Base-by-base conservation (phyloP, 2,888 invertebrate species). In the Lasioglossum villosulum region DNA sequence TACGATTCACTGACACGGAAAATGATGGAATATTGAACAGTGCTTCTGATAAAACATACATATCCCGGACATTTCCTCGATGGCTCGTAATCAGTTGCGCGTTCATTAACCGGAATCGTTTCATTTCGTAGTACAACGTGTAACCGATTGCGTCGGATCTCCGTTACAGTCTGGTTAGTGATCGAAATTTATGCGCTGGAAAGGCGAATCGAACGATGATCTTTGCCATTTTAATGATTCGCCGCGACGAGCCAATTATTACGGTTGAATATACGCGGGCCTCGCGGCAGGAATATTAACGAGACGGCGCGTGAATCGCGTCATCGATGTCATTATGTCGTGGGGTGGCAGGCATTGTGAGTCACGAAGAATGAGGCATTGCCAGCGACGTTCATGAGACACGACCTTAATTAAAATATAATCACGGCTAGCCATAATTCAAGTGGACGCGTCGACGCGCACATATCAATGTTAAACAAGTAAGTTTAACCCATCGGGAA, bases 381-480 rank as follows among this genome's bases (percentile, higher is more conserved):
- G 48, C 68, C 63, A 48, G 56, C 68, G 83, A 73, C 77, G 77
- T 83, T 84, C 48, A 84, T 59, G 83, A 77, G 77, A 77, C 83
- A 23, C 59, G 56, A n/a, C 37, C 45, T 83, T 74, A 68, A 84
- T 84, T 77, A 83, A 77, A 83, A 59, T 39, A 56, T 83, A 70
- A 84, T 84, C 77, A 83, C 34, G 39, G 5, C 42, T 34, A 19
- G 73, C 10, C n/a, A n/a, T 34, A 77, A 59, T 83, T 68, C 76
- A 76, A 37, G 45, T 45, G 14, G 39, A 39, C 70, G 48, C 83
- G 59, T 48, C 74, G 39, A 68, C 16, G 39, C 34, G 68, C 19
- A 19, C 10, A 27, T 48, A 39, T 74, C 45, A 59, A 68, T 59
- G 48, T n/a, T 76, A 42, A 45, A 37, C 66, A 70, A n/a, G 23